Base-by-base conservation (phyloP, 1,140 invertebrate genomes). In the Pseudachorutes palmiensis region DNA sequence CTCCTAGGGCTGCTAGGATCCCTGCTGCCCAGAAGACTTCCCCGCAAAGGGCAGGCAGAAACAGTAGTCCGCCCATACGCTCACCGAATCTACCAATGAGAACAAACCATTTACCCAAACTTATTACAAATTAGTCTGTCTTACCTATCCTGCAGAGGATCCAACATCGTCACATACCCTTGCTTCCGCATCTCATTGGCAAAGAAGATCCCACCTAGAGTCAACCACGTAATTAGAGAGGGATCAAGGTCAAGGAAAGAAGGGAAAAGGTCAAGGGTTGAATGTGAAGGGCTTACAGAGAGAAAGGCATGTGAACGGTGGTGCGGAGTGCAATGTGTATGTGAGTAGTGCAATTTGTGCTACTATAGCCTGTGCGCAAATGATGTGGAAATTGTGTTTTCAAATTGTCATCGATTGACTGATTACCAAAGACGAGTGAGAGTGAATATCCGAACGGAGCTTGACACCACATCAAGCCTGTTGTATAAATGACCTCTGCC, bases 151-250 rank as follows among this genome's bases (percentile, higher is more conserved):
- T 88, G 87, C 76, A 92, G 89, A 1, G 89, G 90, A 78, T 92
- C 90, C 75, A 92, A 78, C 87, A 92, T 90, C 0, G 90, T 92
- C n/a, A 91, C 85, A 76, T 91, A 89, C 19, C 88, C 88, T 71
- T 87, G 83, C 71, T 85, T 82, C 67, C 90, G 80, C 88, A 92
- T 91, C 68, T 85, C 85, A 72, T 86, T 86, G 1, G 89, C 88
- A 78, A 91, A 92, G 69, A 92, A 82, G 29, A 89, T 76, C 14
- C 88, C 89, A 68, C 88, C 89, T 88, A 76, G 36, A 45, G 19
- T n/a, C n/a, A n/a, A n/a, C n/a, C n/a, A n/a, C n/a, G n/a, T n/a
- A n/a, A n/a, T n/a, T n/a, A n/a, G n/a, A n/a, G n/a, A n/a, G n/a
- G n/a, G n/a, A n/a, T n/a, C n/a, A n/a, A n/a, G n/a, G n/a, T n/a